Evolutionary conservation across 2,888 invertebrate genomes (phyloP).

Genomic region (Melolontha melolontha): DNA sequence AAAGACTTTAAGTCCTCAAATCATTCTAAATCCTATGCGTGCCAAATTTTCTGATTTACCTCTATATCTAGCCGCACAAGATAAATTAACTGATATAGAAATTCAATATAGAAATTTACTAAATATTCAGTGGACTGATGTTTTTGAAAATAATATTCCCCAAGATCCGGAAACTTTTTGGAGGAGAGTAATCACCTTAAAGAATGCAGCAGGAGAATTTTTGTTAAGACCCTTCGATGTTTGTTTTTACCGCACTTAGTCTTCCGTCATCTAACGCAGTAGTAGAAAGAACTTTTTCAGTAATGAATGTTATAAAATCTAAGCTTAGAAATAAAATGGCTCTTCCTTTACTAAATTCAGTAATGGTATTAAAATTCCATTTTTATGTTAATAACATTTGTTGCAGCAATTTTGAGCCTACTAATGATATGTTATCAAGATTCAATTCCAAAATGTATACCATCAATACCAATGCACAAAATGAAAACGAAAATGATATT

Average conservation of each 20-base stretch:
- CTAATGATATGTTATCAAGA: not conserved
- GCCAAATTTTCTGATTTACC: slow-evolving; percentile 3
- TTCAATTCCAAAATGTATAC: slow-evolving; percentile 6
- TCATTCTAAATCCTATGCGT: not conserved
- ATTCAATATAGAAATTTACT: slow-evolving; percentile 25
- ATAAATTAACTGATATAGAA: slow-evolving; percentile 26
- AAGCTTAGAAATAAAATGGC: slow-evolving; percentile 43
- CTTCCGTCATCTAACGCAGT: slow-evolving; percentile 43
- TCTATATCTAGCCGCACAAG: not conserved
- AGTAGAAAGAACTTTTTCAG: slow-evolving; percentile 40
- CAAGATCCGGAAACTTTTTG: slow-evolving; percentile 36
- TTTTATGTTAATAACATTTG: slow-evolving; percentile 7
- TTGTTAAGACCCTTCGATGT: not conserved
- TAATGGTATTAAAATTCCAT: not conserved
- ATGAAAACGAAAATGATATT: no score
- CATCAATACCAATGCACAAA: no score
- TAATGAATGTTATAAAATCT: slow-evolving; percentile 43
- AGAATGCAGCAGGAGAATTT: not conserved
- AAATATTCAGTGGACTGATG: slow-evolving; percentile 34
- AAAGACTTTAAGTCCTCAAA: not conserved
- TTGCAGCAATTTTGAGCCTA: slow-evolving; percentile 2
- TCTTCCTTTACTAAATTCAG: no score
- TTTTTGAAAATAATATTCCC: slow-evolving; percentile 19
- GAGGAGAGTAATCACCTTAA: slow-evolving; percentile 38
- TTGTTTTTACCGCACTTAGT: slow-evolving; percentile 36